Conservation (phyloP, 2,113 vertebrate species). For the Oryzias melastigma region DNA sequence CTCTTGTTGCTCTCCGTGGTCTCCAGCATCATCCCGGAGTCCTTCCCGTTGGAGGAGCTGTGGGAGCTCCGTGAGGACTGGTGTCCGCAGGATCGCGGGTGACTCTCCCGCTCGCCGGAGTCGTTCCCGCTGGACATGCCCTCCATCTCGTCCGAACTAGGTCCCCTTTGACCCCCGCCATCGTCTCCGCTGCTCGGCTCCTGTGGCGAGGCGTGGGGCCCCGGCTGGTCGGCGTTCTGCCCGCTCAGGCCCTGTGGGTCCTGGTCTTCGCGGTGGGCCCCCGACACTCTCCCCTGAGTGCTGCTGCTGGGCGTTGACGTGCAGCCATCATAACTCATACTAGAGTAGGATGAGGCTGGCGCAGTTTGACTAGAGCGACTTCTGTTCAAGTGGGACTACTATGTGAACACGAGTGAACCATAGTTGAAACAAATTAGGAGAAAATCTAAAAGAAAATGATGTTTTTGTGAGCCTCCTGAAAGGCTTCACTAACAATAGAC, state of each 20-base stretch:
- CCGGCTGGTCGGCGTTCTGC: not conserved
- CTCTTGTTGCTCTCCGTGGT: slow-evolving; percentile 88
- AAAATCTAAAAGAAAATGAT: slow-evolving; percentile 13
- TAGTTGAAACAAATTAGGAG: slow-evolving; percentile 14
- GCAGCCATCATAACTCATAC: slow-evolving; percentile 80
- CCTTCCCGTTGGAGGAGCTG: slow-evolving; percentile 85
- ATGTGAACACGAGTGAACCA: slow-evolving; percentile 53
- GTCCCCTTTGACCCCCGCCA: slow-evolving; percentile 48
- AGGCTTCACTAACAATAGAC: not conserved
- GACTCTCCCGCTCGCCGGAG: slow-evolving; percentile 82
- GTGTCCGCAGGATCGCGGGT: slow-evolving; percentile 63
- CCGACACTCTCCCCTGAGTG: slow-evolving; percentile 39
- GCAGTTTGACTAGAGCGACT: slow-evolving; percentile 15
- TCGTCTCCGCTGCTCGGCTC: slow-evolving; percentile 11
- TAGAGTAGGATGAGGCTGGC: slow-evolving; percentile 55
- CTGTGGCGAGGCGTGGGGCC: slow-evolving; percentile 5
- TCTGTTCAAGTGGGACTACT: slow-evolving; percentile 70
- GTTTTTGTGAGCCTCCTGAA: not conserved
- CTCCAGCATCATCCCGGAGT: slow-evolving; percentile 85
- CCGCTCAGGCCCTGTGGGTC: slow-evolving; percentile 26
- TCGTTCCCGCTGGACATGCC: slow-evolving; percentile 86
- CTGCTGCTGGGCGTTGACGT: slow-evolving; percentile 62
- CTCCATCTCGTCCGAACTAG: slow-evolving; percentile 82
- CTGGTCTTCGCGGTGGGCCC: slow-evolving; percentile 40
- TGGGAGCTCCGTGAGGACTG: slow-evolving; percentile 81